Conservation (phyloP, 1,140 invertebrate genomes). For the Procambarus virginalis region DNA sequence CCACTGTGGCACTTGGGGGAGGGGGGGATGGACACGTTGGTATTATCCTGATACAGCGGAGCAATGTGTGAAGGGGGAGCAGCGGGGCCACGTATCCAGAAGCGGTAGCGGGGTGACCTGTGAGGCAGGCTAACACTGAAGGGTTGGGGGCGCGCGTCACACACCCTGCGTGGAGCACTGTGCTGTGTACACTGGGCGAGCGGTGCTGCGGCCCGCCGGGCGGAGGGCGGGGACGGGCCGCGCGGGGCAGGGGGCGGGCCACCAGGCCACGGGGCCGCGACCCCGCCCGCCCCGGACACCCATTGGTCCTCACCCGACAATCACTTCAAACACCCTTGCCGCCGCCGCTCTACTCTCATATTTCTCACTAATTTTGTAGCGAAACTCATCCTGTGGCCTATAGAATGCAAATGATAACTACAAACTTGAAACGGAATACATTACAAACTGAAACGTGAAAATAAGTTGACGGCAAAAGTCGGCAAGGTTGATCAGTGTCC, state of each 20-base stretch:
- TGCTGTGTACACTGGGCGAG: conserved; percentile 66
- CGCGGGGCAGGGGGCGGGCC: conserved; percentile 58
- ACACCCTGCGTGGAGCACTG: conserved; percentile 65
- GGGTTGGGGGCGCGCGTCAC: conserved; percentile 50
- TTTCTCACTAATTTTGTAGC: not conserved
- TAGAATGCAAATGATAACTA: not conserved
- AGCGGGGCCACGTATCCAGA: conserved; percentile 17
- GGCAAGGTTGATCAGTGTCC: conserved; percentile 68
- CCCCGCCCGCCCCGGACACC: conserved; percentile 65
- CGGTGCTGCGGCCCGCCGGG: conserved; percentile 62
- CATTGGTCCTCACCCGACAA: conserved; percentile 56
- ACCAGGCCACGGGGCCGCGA: conserved; percentile 66
- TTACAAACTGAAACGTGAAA: conserved; percentile 32
- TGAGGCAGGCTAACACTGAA: conserved; percentile 48
- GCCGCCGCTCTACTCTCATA: not conserved
- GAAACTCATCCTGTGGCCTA: too few species aligned
- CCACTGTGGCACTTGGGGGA: conserved; percentile 47
- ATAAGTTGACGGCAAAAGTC: conserved; percentile 60
- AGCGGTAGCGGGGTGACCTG: conserved; percentile 48
- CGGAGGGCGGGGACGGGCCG: conserved; percentile 64
- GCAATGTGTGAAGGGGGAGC: not conserved
- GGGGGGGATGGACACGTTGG: not conserved
- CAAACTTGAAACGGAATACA: not conserved
- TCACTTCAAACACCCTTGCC: conserved; percentile 14
- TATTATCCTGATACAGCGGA: conserved; percentile 22